These are phyloP conservation scores for Aphrophora alni DNA, from an alignment of 2,888 invertebrate genomes.

Conservation along the genomic window DNA sequence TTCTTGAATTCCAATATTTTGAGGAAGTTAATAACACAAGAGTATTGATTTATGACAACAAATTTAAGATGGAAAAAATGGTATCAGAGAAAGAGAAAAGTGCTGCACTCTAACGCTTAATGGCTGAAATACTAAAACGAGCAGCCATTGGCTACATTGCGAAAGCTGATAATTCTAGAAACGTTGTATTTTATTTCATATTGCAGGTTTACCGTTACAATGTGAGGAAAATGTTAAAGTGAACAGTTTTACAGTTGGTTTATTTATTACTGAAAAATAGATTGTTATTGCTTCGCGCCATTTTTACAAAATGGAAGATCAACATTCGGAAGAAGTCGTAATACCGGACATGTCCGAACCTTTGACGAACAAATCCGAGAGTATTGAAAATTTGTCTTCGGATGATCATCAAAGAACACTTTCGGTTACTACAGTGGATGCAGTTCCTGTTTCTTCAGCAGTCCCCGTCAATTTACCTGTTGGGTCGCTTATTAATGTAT, in stretches of 20 bases:
- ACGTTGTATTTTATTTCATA: not conserved
- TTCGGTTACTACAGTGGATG: slow-evolving; percentile 58
- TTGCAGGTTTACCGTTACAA: not conserved
- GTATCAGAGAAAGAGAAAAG: not conserved
- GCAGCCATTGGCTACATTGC: not conserved
- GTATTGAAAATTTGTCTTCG: slow-evolving; percentile 51
- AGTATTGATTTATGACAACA: not conserved
- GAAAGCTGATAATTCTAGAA: not conserved
- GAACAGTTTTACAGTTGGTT: not conserved
- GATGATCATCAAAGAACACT: slow-evolving; percentile 55
- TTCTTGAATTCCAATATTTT: no score
- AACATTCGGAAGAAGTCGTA: slow-evolving; percentile 61
- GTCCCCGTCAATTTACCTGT: slow-evolving; percentile 76
- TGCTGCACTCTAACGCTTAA: not conserved
- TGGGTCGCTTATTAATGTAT: slow-evolving; percentile 73
- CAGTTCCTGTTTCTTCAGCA: slow-evolving; percentile 58
- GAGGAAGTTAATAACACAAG: no score
- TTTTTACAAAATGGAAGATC: slow-evolving; percentile 50
- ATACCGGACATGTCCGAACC: slow-evolving; percentile 63
- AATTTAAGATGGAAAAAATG: not conserved
- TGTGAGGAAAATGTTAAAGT: not conserved
- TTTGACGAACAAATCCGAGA: slow-evolving; percentile 60
- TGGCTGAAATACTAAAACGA: not conserved
- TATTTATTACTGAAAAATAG: not conserved
- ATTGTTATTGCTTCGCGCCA: slow-evolving; percentile 34